These are phyloP conservation scores for Charanyca ferruginea DNA, from an alignment of 2,888 invertebrate species.

Conservation along the genomic window DNA sequence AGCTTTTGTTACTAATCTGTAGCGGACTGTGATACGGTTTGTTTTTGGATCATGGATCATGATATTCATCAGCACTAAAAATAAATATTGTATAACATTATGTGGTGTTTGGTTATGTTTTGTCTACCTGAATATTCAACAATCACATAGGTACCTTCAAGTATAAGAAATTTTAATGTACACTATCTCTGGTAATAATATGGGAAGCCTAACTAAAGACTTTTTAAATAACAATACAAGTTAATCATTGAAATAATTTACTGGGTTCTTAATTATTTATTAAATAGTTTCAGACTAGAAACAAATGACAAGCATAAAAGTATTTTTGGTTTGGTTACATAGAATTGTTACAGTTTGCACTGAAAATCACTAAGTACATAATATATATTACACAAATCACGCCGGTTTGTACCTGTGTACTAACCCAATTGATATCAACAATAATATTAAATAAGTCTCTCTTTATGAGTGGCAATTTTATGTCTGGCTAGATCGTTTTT, in stretches of 20 bases:
- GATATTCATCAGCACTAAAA: slow-evolving; percentile 81
- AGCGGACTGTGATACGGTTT: slow-evolving; percentile 81
- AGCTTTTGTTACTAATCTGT: slow-evolving; percentile 69
- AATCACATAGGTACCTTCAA: not conserved
- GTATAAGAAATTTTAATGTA: not conserved
- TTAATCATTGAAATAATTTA: too few species aligned
- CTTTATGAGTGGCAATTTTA: slow-evolving; percentile 82
- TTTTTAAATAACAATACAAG: too few species aligned
- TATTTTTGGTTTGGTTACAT: slow-evolving; percentile 35
- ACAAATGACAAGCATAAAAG: slow-evolving; percentile 20
- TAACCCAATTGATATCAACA: too few species aligned
- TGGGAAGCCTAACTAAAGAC: not conserved
- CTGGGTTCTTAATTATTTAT: not conserved
- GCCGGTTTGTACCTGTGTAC: too few species aligned
- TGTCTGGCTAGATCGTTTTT: slow-evolving; percentile 85
- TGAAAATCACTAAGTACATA: not conserved
- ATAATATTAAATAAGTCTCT: slow-evolving; percentile 68
- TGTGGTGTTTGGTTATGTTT: slow-evolving; percentile 58
- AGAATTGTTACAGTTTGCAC: slow-evolving; percentile 1
- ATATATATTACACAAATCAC: not conserved
- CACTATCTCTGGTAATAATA: not conserved
- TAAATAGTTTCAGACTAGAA: slow-evolving; percentile 45
- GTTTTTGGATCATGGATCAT: slow-evolving; percentile 75
- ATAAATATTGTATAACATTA: slow-evolving; percentile 79
- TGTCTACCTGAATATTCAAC: not conserved